phyloP scores from a whole-genome alignment of 2,888 invertebrate genomes.

The Protophormia terraenovae region DNA sequence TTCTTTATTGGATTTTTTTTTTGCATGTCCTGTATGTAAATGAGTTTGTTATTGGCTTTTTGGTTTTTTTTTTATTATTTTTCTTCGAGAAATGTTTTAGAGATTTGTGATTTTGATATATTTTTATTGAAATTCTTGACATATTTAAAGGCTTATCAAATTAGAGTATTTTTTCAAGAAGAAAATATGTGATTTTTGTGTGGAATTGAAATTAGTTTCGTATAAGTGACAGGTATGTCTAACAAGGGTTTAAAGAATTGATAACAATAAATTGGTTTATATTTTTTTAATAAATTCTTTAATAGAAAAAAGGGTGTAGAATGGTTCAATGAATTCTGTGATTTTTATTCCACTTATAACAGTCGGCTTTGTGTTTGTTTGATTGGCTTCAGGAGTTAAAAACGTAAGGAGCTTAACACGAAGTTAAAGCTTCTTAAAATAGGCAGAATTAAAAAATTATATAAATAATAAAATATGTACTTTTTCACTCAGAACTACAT shows the following conservation, averaged over 20 bases:
- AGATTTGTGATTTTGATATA: conserved; percentile 11
- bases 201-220: conserved; percentile 5
- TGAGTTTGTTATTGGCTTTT: conserved; percentile 53
- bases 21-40: conserved; percentile 56
- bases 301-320: too few species aligned
- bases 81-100: background rate
- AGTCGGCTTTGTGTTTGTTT: too few species aligned
- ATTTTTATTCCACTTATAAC: too few species aligned
- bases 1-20: conserved; percentile 23
- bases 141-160: conserved; percentile 51
- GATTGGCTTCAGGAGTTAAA: too few species aligned
- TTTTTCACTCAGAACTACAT: too few species aligned
- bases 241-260: background rate
- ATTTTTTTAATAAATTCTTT: too few species aligned
- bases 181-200: conserved; percentile 45
- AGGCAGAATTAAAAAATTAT: too few species aligned
- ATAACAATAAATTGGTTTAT: too few species aligned
- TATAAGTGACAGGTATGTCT: conserved; percentile 23
- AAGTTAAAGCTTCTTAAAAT: too few species aligned
- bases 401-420: too few species aligned
- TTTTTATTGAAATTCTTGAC: conserved; percentile 52
- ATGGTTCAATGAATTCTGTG: too few species aligned
- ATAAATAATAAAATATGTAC: too few species aligned
- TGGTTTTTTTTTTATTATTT: conserved; percentile 9
- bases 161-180: conserved; percentile 14